These are phyloP conservation scores for Coptotermes formosanus DNA, from an alignment of 1,140 invertebrate genomes.

Conservation along the genomic window DNA sequence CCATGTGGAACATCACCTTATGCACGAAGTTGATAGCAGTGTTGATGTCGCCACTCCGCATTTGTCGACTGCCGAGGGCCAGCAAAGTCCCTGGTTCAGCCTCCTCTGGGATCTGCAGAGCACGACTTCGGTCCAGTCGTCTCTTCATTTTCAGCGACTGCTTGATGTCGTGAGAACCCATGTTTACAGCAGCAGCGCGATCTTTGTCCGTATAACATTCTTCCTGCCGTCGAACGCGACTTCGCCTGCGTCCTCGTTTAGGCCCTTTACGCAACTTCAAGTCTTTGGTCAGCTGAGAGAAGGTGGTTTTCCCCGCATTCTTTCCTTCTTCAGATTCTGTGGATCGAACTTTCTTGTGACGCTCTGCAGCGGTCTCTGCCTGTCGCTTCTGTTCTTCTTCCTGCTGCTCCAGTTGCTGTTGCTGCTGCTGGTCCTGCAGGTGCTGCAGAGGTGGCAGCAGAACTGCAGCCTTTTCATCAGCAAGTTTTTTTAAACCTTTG, in stretches of 20 bases:
- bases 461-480: constrained; percentile 19
- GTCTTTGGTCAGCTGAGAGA: constrained; percentile 46
- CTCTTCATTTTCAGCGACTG: constrained; percentile 77
- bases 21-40: constrained; percentile 73
- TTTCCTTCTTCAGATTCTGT: neutral
- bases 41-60: constrained; percentile 65
- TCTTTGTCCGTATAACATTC: constrained; percentile 89
- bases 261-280: constrained; percentile 46
- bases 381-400: neutral
- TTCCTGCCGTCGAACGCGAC: constrained; percentile 54
- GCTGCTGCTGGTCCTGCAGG: constrained; percentile 20
- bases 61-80: constrained; percentile 70
- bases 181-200: constrained; percentile 80
- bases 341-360: neutral
- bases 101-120: constrained; percentile 72
- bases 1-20: constrained; percentile 59
- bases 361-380: neutral
- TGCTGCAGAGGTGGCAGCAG: neutral
- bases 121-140: constrained; percentile 70
- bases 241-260: constrained; percentile 43
- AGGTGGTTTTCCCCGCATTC: constrained; percentile 33
- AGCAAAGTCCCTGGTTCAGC: constrained; percentile 72
- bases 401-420: constrained; percentile 21
- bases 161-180: constrained; percentile 81
- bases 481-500: neutral